Base-by-base conservation (phyloP, 2,888 invertebrate species). In the Mycalesis mineus region DNA sequence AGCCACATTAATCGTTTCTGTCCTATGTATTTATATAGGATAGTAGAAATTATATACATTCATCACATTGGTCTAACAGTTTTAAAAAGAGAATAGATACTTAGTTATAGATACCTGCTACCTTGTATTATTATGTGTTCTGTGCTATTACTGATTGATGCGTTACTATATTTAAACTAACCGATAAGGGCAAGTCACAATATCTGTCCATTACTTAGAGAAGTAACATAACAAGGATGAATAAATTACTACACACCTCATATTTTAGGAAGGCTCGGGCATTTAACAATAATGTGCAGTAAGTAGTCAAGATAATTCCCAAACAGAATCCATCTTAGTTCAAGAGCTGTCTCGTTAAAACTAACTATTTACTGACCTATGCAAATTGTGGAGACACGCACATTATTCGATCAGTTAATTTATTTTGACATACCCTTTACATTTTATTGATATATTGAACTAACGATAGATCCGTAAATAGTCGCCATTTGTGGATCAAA, bases 341-440 rank as follows among this genome's bases (percentile, higher is more conserved):
- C 37, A 39, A 28, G 28, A 39, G 13, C 6, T 56, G 50, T 56
- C 56, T 56, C 56, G 44, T 56, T 56, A 56, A 50, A 39, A 37
- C 50, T 29, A 11, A 39, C 42, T 45, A 56, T 56, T 45, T 42
- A 45, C 22, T 15, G 37, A 39, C 17, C 9, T 56, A 56, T 56
- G 56, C 44, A 42, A 51, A 56, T 56, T 17, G 17, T 15, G 17
- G 11, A 0, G 29, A 45, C 37, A 22, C 13, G 17, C 9, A 47
- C 9, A 47, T 47, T 37, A 44, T 44, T 50, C 22, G 50, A 50
- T 13, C 15, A 37, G 28, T 56, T 56, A 50, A 56, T 56, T 56
- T 56, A 56, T 56, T n/a, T 50, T 40, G 37, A 36, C 42, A 14
- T 9, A 48, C n/a, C 36, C 42, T 37, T 56, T 50, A 22, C 29